Conservation (phyloP, 2,797 vertebrate genomes). For the Melanotaenia nigrans region DNA sequence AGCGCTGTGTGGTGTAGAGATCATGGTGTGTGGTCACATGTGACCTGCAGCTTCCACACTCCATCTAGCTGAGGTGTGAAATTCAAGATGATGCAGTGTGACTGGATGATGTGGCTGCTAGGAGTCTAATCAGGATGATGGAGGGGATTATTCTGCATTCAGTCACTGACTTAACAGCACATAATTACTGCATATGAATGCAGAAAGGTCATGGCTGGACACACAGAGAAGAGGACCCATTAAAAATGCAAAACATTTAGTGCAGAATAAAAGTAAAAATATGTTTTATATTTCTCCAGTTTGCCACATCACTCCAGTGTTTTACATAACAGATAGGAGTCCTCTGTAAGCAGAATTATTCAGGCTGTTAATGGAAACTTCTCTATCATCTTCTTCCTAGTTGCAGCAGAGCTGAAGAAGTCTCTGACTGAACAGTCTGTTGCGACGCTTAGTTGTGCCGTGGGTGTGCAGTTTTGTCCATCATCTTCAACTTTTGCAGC, state of each 20-base stretch:
- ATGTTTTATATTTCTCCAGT: neutral
- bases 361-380: no score
- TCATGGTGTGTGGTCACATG: neutral
- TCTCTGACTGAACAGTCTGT: no score
- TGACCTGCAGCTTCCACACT: slow-evolving; percentile 7
- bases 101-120: slow-evolving; percentile 1
- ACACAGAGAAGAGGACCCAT: neutral
- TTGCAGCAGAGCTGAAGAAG: no score
- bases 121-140: slow-evolving; percentile 24
- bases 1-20: no score
- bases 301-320: neutral
- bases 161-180: neutral
- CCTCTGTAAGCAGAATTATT: no score
- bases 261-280: neutral
- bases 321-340: neutral
- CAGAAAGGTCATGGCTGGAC: neutral
- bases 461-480: no score
- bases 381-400: no score
- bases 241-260: neutral
- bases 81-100: slow-evolving; percentile 7
- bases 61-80: slow-evolving; percentile 26
- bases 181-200: slow-evolving; percentile 7
- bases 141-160: slow-evolving; percentile 25
- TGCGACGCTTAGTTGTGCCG: no score
- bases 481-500: no score